Evolutionary conservation across 2,113 vertebrate genomes (phyloP), one percentile per base, ranked within the genome.

Genomic region (Seriola aureovittata): DNA sequence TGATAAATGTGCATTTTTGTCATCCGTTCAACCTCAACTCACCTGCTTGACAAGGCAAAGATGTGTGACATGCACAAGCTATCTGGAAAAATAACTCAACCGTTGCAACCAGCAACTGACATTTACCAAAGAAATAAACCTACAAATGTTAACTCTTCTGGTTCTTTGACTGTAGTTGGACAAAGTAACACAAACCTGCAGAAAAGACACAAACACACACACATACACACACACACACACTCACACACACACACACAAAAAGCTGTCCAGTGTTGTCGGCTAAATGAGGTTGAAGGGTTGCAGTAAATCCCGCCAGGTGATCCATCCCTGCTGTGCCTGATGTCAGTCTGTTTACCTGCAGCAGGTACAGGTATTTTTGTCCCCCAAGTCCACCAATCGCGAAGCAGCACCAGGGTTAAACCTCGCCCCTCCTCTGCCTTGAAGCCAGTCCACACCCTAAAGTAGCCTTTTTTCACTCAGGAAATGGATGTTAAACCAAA

Each of bases 361-460:
- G 70, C 92, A 95, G 94, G 91, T 95, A 89, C 80, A 80, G 71
- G 92, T 86, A 86, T 93, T 95, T 95, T 95, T 94, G 93, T 93
- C 86, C 73, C 67, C 76, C 52, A 4, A 54, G 71, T 83, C 88
- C 84, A 94, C 95, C 95, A 96, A 95, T 96, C 54, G 80, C 55
- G 44, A 82, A 12, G 81, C 81, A 91, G 88, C 70, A 89, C 21
- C 63, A 1, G 12, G 10, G 16, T 44, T 52, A 82, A 90, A 77
- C 91, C 76, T 40, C 71, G 7, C 92, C 93, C 87, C 68, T 40
- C 65, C 44, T 54, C 68, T 81, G 57, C 72, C 77, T 79, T 34
- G 38, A 78, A 91, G 86, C 48, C 48, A 52, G 36, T 87, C 83
- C 88, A 93, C 93, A 91, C 92, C 92, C 92, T 88, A 85, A 84